Evolutionary conservation across 2,797 vertebrate genomes (phyloP).

Genomic region (Hippoglossus hippoglossus): DNA sequence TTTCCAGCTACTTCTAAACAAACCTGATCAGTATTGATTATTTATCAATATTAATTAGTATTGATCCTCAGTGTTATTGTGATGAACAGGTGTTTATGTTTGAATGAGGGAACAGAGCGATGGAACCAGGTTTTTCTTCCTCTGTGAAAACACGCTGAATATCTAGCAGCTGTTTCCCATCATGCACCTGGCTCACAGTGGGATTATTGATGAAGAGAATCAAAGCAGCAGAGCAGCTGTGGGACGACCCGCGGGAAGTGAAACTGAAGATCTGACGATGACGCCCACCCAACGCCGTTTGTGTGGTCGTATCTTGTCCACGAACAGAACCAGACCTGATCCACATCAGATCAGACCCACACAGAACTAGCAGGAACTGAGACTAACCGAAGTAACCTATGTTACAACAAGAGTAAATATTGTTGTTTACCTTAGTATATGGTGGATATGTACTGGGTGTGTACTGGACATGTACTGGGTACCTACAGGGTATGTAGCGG

Average conservation of each 20-base stretch:
- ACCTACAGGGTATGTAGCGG: too few species aligned
- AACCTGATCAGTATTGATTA: background rate
- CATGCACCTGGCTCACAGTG: slow-evolving; percentile 42
- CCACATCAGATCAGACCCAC: too few species aligned
- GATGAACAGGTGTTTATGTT: background rate
- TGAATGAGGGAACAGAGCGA: background rate
- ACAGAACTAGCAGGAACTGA: too few species aligned
- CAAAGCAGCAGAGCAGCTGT: slow-evolving; percentile 21
- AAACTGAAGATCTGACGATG: background rate
- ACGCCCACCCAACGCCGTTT: background rate
- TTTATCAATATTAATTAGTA: too few species aligned
- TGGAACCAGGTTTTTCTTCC: background rate
- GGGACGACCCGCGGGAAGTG: background rate
- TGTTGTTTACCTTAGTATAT: too few species aligned
- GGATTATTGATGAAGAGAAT: slow-evolving; percentile 37
- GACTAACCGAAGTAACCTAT: too few species aligned
- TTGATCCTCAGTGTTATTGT: too few species aligned
- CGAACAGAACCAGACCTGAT: too few species aligned
- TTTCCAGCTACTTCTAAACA: background rate
- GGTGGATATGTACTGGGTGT: too few species aligned
- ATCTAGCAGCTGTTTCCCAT: slow-evolving; percentile 47
- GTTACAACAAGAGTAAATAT: too few species aligned
- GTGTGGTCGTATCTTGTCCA: too few species aligned
- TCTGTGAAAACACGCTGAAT: slow-evolving; percentile 8
- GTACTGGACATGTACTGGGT: too few species aligned